Evolutionary conservation across 2,888 invertebrate species (phyloP), one percentile per base, ranked within the genome.

Genomic region (Danaus chrysippus): DNA sequence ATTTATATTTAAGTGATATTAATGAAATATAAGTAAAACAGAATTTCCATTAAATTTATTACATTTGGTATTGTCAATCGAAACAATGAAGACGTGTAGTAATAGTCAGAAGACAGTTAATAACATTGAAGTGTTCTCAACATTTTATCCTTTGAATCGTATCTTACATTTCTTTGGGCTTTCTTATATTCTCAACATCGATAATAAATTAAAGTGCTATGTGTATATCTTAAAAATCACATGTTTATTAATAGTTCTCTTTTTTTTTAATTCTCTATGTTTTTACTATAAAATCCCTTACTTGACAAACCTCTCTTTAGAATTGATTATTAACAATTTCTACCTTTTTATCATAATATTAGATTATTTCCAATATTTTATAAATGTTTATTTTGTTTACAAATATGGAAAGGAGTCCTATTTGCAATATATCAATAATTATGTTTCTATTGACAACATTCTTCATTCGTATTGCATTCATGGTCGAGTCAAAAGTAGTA

Each of bases 371-470:
- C 67, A 70, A 46, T 71, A 68, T 19, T 44, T 68, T 0, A 52
- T 61, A 10, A 67, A 68, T 58, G 19, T 68, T 3, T 61, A 61
- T n/a, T 68, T 65, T 23, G 68, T 71, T 15, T 62, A 61, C 17
- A 69, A 67, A 56, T 68, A 68, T 12, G 70, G 66, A 1, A 59
- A 65, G 8, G 55, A 67, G 3, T 12, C 42, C 0, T 59, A 58
- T 12, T 53, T 70, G 13, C 13, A 65, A 1, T 70, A 71, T 34
- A 61, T 68, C 23, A 57, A 41, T 11, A 34, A 64, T 1, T 72
- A 67, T 19, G 65, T 69, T n/a, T 44, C 62, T 9, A 62, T 71
- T 9, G 72, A 72, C 11, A 66, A 43, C 46, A 58, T 57, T 12
- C 61, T 68, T 0, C 62, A 65, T 3, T 62, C 66, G 56, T 46